Evolutionary conservation across 1,140 invertebrate genomes (phyloP).

Genomic region (Drosophila fuyamai): DNA sequence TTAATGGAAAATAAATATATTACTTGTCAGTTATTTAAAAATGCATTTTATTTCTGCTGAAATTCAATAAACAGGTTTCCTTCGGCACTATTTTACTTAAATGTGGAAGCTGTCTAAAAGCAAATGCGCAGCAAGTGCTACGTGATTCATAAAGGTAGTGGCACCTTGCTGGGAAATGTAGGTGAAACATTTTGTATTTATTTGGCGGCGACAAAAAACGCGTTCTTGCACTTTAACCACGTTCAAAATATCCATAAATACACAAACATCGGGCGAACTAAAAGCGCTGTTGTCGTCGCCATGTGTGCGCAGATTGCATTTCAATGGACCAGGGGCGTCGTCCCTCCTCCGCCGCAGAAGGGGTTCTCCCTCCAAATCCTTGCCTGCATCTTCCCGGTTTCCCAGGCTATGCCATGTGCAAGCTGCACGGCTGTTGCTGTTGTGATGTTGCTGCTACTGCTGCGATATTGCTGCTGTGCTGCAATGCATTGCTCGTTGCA

Average conservation of each 20-base stretch:
- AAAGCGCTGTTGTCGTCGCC: constrained; percentile 40
- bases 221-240: constrained; percentile 48
- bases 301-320: constrained; percentile 65
- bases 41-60: background rate
- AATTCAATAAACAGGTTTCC: constrained; percentile 3
- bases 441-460: constrained; percentile 12
- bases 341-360: background rate
- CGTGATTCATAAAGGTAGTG: background rate
- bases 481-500: constrained; percentile 34
- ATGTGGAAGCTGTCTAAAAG: background rate
- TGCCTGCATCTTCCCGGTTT: constrained; percentile 18
- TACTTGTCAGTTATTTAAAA: too few species aligned
- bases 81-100: background rate
- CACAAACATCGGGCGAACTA: constrained; percentile 23
- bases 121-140: background rate
- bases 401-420: constrained; percentile 57
- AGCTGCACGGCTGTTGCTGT: constrained; percentile 52
- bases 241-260: constrained; percentile 20
- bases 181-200: constrained; percentile 55
- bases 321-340: constrained; percentile 37
- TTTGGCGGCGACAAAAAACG: constrained; percentile 37
- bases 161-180: constrained; percentile 37
- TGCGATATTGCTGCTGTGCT: constrained; percentile 21
- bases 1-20: too few species aligned
- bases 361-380: constrained; percentile 10